Evolutionary conservation across 2,113 vertebrate genomes (phyloP), one percentile per base, ranked within the genome.

Genomic region (Pardalotus punctatus): DNA sequence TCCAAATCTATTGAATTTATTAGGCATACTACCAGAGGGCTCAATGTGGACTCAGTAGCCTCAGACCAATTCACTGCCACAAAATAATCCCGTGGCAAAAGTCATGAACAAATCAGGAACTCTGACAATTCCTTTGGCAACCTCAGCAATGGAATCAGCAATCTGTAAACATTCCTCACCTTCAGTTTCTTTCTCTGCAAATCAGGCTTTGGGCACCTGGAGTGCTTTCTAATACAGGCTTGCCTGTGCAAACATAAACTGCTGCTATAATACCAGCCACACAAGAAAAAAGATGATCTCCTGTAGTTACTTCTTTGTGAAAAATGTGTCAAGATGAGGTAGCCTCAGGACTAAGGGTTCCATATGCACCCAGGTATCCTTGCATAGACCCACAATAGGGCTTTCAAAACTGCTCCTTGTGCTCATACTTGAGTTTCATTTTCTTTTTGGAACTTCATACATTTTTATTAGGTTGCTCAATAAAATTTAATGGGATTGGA

Each of bases 401-500:
- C 56, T 86, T 65, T 66, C 27, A 83, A 92, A 80, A 78, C 42
- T 40, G 9, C 36, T 88, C 58, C 45, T 83, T 71, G 24, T 56
- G 42, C 50, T 93, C 7, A 6, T 28, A 43, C 48, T 62, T 38
- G 18, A 7, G 7, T 35, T 86, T 73, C 9, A 2, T 47, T 81
- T 80, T 53, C 62, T 72, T 69, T 94, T 47, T 83, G 71, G 76
- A 95, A 62, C 66, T 77, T 88, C 69, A 67, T 14, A 81, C 23
- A 33, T 78, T 92, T 96, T 92, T 86, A 73, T 90, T 88, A 86
- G 78, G 47, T 54, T 81, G 22, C 69, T 93, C 90, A 88, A 85
- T 93, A 96, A 96, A 90, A 88, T 91, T 93, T 96, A 96, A 96
- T 96, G 84, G 74, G 67, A 91, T 91, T 96, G 94, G 70, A 85